Evolutionary conservation across 2,113 vertebrate genomes (phyloP).

Genomic region (Rhagologus leucostigma): DNA sequence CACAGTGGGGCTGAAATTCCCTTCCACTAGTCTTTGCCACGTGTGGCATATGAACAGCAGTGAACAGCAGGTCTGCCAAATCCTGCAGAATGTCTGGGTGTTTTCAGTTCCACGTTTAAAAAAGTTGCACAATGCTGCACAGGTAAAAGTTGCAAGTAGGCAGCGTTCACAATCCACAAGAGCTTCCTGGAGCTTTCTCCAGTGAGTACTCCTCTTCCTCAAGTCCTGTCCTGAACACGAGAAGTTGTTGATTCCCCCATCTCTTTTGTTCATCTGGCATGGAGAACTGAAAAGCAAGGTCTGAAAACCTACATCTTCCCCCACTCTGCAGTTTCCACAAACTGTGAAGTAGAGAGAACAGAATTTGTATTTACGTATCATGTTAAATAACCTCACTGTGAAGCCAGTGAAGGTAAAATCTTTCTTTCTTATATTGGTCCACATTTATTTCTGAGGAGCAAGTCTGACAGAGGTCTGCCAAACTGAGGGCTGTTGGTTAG

Average conservation of each 20-base stretch:
- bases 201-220: neutral
- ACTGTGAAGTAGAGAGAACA: neutral
- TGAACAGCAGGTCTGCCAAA: neutral
- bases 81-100: neutral
- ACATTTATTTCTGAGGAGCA: neutral
- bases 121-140: neutral
- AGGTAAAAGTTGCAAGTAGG: neutral
- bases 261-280: neutral
- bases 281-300: neutral
- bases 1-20: neutral
- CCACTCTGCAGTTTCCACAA: neutral
- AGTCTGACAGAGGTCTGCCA: neutral
- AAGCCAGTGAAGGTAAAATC: neutral
- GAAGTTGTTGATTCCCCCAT: neutral
- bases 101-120: neutral
- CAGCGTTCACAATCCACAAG: neutral
- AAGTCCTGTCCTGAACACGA: rapidly evolving
- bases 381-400: neutral
- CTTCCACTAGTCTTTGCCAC: neutral
- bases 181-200: neutral
- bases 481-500: neutral
- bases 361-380: neutral
- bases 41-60: neutral
- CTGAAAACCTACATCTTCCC: neutral
- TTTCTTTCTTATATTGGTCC: neutral